Evolutionary conservation across 2,797 vertebrate genomes (phyloP).

Genomic region (Tapera naevia): DNA sequence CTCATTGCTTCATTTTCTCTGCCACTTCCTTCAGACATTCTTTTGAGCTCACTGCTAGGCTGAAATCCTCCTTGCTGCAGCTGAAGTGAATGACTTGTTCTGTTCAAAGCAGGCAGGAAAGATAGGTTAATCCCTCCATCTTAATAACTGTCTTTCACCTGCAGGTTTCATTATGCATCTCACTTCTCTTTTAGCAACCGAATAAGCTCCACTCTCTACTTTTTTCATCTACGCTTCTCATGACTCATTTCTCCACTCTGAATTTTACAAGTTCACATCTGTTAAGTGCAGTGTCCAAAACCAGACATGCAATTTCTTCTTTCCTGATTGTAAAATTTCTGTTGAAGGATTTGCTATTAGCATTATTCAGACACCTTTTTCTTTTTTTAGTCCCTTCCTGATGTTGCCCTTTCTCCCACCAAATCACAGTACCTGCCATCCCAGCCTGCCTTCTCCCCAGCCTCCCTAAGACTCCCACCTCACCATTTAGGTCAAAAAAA

Average conservation of each 20-base stretch:
- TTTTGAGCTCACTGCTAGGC: no score
- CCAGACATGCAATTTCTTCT: background rate
- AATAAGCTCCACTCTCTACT: background rate
- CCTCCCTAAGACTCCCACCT: no score
- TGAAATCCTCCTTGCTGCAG: no score
- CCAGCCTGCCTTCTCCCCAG: background rate
- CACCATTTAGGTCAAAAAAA: rapidly evolving
- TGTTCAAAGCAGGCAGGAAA: background rate
- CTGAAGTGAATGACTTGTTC: background rate
- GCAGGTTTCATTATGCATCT: background rate
- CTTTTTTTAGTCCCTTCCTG: background rate
- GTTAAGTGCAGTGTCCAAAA: background rate
- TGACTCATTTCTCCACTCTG: background rate
- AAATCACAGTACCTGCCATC: background rate
- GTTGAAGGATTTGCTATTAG: background rate
- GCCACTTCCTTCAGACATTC: no score
- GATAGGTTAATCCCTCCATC: background rate
- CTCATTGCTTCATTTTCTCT: background rate
- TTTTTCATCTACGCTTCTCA: background rate
- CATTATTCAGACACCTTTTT: background rate
- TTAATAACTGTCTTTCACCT: background rate
- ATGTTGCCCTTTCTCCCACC: background rate
- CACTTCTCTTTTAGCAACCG: background rate
- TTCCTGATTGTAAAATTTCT: background rate
- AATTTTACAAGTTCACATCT: background rate